Conservation (phyloP, 2,797 vertebrate genomes). For the Lepilemur septentrionalis region DNA sequence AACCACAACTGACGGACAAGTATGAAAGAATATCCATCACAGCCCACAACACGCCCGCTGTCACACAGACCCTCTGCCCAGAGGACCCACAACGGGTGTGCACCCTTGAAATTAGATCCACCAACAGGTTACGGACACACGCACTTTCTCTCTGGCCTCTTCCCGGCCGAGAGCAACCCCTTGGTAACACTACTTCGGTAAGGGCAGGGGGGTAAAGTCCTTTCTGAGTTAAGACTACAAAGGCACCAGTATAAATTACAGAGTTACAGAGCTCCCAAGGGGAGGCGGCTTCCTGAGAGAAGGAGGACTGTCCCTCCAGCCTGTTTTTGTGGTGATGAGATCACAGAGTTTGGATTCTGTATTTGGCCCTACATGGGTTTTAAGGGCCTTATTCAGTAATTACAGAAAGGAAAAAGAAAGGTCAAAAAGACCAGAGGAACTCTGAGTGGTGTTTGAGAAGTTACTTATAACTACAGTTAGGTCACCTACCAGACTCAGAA, state of each 20-base stretch:
- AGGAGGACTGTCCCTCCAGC: conserved; percentile 16
- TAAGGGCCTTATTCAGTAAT: conserved; percentile 54
- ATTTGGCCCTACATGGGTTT: conserved; percentile 68
- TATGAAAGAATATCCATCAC: background rate
- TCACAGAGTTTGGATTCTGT: conserved; percentile 68
- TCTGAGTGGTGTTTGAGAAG: conserved; percentile 39
- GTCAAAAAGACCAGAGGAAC: background rate
- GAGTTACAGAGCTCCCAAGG: background rate
- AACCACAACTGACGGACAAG: background rate
- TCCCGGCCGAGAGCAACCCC: background rate
- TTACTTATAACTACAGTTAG: conserved; percentile 35
- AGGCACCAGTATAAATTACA: conserved; percentile 56
- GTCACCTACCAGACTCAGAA: background rate
- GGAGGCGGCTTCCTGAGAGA: conserved; percentile 32
- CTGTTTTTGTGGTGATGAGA: conserved; percentile 68
- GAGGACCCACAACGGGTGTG: background rate
- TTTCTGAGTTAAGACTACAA: conserved; percentile 28
- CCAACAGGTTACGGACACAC: background rate
- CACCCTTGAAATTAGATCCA: background rate
- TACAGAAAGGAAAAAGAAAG: conserved; percentile 55
- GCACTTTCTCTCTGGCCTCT: background rate
- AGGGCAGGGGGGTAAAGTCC: background rate
- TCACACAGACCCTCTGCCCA: background rate
- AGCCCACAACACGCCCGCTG: background rate
- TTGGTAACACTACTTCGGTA: background rate